Evolutionary conservation across 2,113 vertebrate genomes (phyloP), one percentile per base, ranked within the genome.

Genomic region (Rynchops niger): DNA sequence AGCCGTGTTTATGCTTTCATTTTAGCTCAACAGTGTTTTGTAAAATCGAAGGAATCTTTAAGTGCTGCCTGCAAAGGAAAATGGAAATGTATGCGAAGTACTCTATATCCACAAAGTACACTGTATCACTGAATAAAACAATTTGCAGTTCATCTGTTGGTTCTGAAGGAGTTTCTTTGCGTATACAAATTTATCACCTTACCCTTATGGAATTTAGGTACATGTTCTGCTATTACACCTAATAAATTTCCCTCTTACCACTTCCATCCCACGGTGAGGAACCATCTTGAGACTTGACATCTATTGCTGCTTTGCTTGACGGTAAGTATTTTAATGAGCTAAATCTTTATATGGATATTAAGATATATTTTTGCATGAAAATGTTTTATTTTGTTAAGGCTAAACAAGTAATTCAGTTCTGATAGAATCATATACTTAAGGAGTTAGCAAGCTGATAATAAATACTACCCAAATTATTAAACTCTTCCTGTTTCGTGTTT

Each of bases 51-150:
- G 43, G n/a, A 70, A 62, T 66, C 52, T 67, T 82, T 27, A 91
- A 85, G 63, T 67, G 47, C 55, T 91, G 69, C 30, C 79, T 96
- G 76, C 81, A 95, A 79, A 95, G 74, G 55, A 95, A 95, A 93
- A 86, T 78, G 55, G 66, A 90, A 94, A 93, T 47, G 49, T 94
- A 81, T 90, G 93, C 81, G 8, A 70, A 96, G 61, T 71, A 30
- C 16, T 94, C 62, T 79, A 9, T 80, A 67, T 92, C 88, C 8
- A 4, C 85, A 74, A 93, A 88, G 52, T 81, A 58, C 12, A 11
- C 26, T 70, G 19, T 86, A 22, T 80, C 66, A 77, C 59, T 22
- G 47, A 96, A 96, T 97, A 97, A 97, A 97, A 40, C 65, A 77
- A 77, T 73, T 52, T 80, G 42, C 93, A 91, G 29, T 69, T 90